phyloP scores from a whole-genome alignment of 1,140 invertebrate species.

The Rhysida immarginata region DNA sequence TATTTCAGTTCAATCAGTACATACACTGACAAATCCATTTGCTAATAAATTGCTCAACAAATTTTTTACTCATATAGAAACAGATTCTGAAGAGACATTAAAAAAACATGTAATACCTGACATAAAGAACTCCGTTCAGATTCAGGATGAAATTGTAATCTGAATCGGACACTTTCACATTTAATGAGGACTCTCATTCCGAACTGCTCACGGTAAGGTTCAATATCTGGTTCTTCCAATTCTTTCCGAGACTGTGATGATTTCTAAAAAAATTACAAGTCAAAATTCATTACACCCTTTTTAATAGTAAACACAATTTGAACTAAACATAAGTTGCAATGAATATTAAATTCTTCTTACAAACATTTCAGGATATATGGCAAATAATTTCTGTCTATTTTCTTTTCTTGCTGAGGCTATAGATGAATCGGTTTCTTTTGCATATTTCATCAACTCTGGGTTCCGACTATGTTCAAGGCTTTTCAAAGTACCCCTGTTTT shows the following conservation, averaged over 20 bases:
- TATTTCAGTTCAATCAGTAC: too few relatives aligned
- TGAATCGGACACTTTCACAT: constrained; percentile 64
- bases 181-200: constrained; percentile 64
- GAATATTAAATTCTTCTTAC: constrained; percentile 30
- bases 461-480: constrained; percentile 79
- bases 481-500: constrained; percentile 52
- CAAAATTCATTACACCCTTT: background rate
- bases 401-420: constrained; percentile 63
- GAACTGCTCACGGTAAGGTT: constrained; percentile 65
- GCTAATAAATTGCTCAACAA: too few relatives aligned
- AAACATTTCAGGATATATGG: constrained; percentile 43
- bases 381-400: constrained; percentile 51
- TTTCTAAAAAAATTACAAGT: background rate
- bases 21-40: too few relatives aligned
- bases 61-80: too few relatives aligned
- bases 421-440: constrained; percentile 70
- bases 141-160: constrained; percentile 61
- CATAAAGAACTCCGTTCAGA: constrained; percentile 54
- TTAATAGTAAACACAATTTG: background rate
- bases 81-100: too few relatives aligned
- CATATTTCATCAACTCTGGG: constrained; percentile 74
- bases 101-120: constrained; percentile 51
- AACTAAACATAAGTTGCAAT: background rate
- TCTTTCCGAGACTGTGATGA: background rate
- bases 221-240: constrained; percentile 29